These are phyloP conservation scores for Aricia agestis DNA, from an alignment of 1,140 invertebrate species.

Conservation along the genomic window DNA sequence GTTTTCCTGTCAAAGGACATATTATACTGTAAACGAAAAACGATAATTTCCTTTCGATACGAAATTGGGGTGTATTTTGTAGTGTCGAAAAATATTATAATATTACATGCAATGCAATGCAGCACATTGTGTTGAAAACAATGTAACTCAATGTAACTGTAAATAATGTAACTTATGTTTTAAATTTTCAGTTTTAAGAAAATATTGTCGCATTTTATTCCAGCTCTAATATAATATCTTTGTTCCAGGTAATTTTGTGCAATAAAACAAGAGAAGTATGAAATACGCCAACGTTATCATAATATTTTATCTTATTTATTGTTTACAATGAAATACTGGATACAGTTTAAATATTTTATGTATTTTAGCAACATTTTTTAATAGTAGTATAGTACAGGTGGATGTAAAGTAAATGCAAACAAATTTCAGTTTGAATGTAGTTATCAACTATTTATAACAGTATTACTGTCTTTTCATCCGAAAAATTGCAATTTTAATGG, in stretches of 20 bases:
- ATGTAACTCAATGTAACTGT: too few species aligned
- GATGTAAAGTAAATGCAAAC: not conserved
- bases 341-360: not conserved
- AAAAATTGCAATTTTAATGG: too few species aligned
- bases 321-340: not conserved
- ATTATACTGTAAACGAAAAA: too few species aligned
- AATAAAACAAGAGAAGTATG: not conserved
- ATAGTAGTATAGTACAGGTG: not conserved
- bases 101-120: too few species aligned
- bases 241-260: constrained; percentile 2
- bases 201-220: not conserved
- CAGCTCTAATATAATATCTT: not conserved
- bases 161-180: too few species aligned
- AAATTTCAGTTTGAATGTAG: not conserved
- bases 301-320: constrained; percentile 10
- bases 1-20: too few species aligned
- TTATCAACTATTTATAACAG: too few species aligned
- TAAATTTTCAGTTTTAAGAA: not conserved
- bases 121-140: too few species aligned
- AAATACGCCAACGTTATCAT: not conserved
- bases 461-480: too few species aligned
- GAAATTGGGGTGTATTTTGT: too few species aligned
- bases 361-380: not conserved
- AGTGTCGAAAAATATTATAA: too few species aligned
- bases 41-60: too few species aligned